These are phyloP conservation scores for Carettochelys insculpta DNA, from an alignment of 2,113 vertebrate species.

Conservation along the genomic window DNA sequence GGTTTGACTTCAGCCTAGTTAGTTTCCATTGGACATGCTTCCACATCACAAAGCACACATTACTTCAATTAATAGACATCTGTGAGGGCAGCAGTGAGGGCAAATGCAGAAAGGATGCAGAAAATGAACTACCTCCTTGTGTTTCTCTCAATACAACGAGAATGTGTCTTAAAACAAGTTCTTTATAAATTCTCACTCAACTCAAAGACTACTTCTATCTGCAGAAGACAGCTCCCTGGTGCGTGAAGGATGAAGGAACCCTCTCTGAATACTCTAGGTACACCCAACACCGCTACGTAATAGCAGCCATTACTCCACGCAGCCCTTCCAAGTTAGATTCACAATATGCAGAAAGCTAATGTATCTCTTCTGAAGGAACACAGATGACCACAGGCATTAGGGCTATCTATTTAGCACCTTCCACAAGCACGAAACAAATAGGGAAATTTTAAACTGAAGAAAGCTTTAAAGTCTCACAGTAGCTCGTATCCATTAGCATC, in stretches of 20 bases:
- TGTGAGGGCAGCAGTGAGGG: not conserved
- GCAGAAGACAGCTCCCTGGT: not conserved
- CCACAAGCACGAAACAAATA: not conserved
- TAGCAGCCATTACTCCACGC: no score
- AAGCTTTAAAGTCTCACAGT: not conserved
- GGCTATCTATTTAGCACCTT: not conserved
- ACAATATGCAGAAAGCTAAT: not conserved
- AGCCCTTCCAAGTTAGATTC: no score
- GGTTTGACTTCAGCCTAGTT: not conserved
- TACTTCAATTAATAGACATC: not conserved
- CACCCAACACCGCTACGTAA: not conserved
- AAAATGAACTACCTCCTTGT: not conserved
- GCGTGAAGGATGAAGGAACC: not conserved
- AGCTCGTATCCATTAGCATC: not conserved
- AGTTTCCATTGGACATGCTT: not conserved
- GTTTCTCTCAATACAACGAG: not conserved
- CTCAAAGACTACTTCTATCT: not conserved
- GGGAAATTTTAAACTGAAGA: not conserved
- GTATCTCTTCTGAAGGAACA: not conserved
- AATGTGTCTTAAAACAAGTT: not conserved
- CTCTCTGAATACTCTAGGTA: not conserved
- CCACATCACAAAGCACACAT: not conserved
- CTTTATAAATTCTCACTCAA: not conserved
- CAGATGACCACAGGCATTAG: not conserved
- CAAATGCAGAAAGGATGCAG: not conserved